These are phyloP conservation scores for Scaptomyza reducta DNA, from an alignment of 2,888 invertebrate species.

Conservation along the genomic window DNA sequence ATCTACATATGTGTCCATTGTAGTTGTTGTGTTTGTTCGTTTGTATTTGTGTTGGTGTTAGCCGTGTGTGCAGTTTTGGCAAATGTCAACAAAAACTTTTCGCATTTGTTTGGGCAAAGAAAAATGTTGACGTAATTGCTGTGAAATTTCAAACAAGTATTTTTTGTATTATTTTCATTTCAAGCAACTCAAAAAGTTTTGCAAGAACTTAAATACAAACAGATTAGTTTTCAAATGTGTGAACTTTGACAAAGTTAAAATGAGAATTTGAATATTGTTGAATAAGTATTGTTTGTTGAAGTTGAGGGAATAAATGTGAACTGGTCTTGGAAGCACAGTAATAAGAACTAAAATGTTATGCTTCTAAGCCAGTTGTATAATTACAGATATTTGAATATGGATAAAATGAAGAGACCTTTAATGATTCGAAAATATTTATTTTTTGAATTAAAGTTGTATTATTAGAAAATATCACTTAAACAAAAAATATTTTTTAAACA, in stretches of 20 bases:
- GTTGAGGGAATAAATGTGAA: neutral
- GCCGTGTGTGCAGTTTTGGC: slow-evolving; percentile 55
- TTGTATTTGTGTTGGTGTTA: slow-evolving; percentile 14
- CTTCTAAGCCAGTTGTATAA: too few relatives aligned
- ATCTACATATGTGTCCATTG: slow-evolving; percentile 15
- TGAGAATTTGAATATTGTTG: slow-evolving; percentile 7
- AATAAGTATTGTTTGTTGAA: neutral
- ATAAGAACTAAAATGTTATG: too few relatives aligned
- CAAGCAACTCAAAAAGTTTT: slow-evolving; percentile 30
- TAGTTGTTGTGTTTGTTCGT: slow-evolving; percentile 9
- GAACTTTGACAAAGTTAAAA: slow-evolving; percentile 16
- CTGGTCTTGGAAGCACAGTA: neutral
- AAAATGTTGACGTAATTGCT: slow-evolving; percentile 74
- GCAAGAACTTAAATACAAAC: slow-evolving; percentile 6
- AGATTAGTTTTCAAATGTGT: slow-evolving; percentile 16
- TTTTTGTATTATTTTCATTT: slow-evolving; percentile 4
- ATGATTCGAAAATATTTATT: too few relatives aligned
- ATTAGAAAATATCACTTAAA: too few relatives aligned
- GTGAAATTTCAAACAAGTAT: slow-evolving; percentile 62
- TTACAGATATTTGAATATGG: too few relatives aligned
- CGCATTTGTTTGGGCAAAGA: slow-evolving; percentile 49
- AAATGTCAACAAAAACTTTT: slow-evolving; percentile 75
- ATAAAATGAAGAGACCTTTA: too few relatives aligned
- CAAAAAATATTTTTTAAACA: too few relatives aligned
- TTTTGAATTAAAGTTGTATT: too few relatives aligned